Evolutionary conservation across 2,113 vertebrate genomes (phyloP).

Genomic region (Echinops telfairi): DNA sequence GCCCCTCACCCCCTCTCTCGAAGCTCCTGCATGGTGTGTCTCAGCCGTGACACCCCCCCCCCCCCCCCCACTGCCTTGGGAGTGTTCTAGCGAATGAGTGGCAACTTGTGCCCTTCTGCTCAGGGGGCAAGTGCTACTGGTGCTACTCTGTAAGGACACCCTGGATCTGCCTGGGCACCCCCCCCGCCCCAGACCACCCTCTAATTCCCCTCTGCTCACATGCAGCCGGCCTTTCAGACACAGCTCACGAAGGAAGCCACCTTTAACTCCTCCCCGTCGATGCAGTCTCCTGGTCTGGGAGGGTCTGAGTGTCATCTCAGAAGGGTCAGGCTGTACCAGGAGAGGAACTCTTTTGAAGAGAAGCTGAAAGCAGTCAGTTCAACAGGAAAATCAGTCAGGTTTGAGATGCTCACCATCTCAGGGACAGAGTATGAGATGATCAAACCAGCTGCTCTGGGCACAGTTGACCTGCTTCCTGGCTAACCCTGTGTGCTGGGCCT

Average conservation of each 20-base stretch:
- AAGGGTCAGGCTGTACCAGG: neutral
- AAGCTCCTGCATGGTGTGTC: neutral
- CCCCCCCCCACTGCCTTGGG: neutral
- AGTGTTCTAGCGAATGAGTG: neutral
- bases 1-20: neutral
- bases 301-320: neutral
- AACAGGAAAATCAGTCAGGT: neutral
- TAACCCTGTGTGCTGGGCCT: neutral
- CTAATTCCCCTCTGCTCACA: neutral
- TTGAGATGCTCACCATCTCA: neutral
- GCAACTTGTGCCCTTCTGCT: neutral
- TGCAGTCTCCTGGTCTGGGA: neutral
- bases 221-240: neutral
- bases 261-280: neutral
- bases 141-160: neutral
- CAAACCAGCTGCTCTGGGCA: neutral
- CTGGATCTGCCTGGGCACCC: neutral
- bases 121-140: neutral
- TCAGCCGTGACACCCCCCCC: neutral
- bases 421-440: neutral
- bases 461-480: neutral
- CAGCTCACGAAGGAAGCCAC: neutral
- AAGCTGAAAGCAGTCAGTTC: neutral
- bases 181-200: neutral
- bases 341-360: conserved; percentile 31